These are phyloP conservation scores for Clarias batrachus DNA, from an alignment of 2,113 vertebrate species.

Conservation along the genomic window DNA sequence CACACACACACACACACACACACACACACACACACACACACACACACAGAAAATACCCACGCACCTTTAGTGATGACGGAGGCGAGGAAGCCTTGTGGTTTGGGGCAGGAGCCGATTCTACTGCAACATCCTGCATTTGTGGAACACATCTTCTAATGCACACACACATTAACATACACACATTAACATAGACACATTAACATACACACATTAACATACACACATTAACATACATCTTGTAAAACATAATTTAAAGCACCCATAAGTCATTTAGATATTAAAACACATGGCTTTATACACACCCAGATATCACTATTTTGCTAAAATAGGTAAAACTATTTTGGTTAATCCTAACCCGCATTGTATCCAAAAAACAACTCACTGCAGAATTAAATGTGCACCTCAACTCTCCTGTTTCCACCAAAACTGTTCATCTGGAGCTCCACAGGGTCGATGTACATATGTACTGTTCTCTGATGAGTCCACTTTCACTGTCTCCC, in stretches of 20 bases:
- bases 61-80: constrained; percentile 53
- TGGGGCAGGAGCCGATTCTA: constrained; percentile 31
- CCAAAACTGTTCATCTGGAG: too few relatives aligned
- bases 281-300: background rate
- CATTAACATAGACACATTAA: background rate
- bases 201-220: too few relatives aligned
- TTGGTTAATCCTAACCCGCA: too few relatives aligned
- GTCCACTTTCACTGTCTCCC: too few relatives aligned
- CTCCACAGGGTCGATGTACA: too few relatives aligned
- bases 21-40: constrained; percentile 18
- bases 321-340: too few relatives aligned
- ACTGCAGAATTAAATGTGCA: too few relatives aligned
- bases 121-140: background rate
- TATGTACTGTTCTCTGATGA: too few relatives aligned
- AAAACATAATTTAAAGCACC: too few relatives aligned
- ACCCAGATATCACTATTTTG: too few relatives aligned
- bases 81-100: constrained; percentile 42
- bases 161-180: constrained; percentile 18
- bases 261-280: background rate
- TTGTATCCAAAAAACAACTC: too few relatives aligned
- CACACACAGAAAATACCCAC: constrained; percentile 40
- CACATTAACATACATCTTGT: background rate
- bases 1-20: constrained; percentile 10
- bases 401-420: too few relatives aligned
- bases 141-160: constrained; percentile 3